Percentiles rank a stretch among this genome's conserved stretches.
Conservation (phyloP, 2,888 invertebrate genomes). For the Odontocerum albicorne region DNA sequence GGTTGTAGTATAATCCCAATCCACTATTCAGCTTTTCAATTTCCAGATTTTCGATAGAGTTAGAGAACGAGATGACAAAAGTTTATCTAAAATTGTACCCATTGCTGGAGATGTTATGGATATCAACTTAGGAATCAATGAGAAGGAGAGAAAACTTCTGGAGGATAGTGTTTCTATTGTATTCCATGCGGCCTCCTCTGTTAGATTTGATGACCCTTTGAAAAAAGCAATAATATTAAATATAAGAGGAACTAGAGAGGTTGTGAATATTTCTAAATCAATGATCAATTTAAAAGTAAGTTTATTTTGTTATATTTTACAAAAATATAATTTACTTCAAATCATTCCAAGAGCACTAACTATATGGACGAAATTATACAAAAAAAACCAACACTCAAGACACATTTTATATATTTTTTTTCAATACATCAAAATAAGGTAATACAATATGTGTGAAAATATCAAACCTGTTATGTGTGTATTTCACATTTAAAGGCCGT, state of each 20-base stretch:
- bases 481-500: no score
- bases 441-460: no score
- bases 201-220: slow-evolving; percentile 37
- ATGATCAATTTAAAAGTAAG: slow-evolving; percentile 37
- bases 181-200: slow-evolving; percentile 37
- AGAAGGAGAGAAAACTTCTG: slow-evolving; percentile 30
- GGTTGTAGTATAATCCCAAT: no score
- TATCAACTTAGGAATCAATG: slow-evolving; percentile 32
- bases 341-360: no score
- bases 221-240: slow-evolving; percentile 34
- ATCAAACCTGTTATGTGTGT: no score
- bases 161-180: slow-evolving; percentile 34
- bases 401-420: no score
- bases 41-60: slow-evolving; percentile 34
- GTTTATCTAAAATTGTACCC: slow-evolving; percentile 34
- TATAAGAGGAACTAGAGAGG: slow-evolving; percentile 35
- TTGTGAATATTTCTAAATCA: slow-evolving; percentile 32
- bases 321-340: no score
- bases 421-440: no score
- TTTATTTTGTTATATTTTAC: no score
- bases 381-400: no score
- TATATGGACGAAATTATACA: no score
- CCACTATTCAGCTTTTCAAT: no score
- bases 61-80: slow-evolving; percentile 23
- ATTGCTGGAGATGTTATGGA: slow-evolving; percentile 34